Conservation (phyloP, 2,888 invertebrate genomes). For the Ophion ellenae region DNA sequence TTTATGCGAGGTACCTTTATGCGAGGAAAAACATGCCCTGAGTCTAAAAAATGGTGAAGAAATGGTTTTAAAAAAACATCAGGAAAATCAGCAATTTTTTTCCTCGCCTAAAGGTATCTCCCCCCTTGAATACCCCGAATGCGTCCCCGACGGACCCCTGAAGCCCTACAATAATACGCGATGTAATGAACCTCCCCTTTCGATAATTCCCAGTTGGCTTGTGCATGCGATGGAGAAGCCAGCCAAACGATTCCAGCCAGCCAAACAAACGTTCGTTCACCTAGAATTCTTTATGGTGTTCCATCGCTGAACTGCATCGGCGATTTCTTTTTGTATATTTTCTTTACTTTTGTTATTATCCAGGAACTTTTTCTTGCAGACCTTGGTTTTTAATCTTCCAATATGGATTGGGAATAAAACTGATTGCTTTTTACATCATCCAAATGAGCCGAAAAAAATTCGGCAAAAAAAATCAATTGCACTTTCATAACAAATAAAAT, state of each 20-base stretch:
- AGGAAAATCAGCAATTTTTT: too few species aligned
- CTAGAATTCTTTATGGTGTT: background rate
- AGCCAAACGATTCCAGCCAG: conserved; percentile 56
- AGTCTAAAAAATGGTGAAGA: too few species aligned
- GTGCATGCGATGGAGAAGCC: conserved; percentile 73
- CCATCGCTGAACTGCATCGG: background rate
- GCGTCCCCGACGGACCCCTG: conserved; percentile 71
- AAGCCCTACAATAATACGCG: conserved; percentile 73
- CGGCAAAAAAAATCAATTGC: too few species aligned
- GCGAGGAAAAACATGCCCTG: background rate
- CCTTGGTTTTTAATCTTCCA: too few species aligned
- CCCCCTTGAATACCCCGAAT: conserved; percentile 12
- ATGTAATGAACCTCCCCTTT: conserved; percentile 66
- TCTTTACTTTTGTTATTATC: background rate
- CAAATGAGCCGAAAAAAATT: too few species aligned
- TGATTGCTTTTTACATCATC: too few species aligned
- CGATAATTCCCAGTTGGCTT: conserved; percentile 67
- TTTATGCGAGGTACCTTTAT: background rate
- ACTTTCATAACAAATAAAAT: too few species aligned
- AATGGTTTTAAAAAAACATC: too few species aligned
- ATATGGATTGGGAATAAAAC: too few species aligned
- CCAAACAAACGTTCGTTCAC: conserved; percentile 58
- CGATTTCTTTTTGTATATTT: background rate
- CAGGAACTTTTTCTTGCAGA: background rate
- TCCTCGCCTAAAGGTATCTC: too few species aligned